Conservation (phyloP, 2,797 vertebrate genomes). For the Falco novaeseelandiae region DNA sequence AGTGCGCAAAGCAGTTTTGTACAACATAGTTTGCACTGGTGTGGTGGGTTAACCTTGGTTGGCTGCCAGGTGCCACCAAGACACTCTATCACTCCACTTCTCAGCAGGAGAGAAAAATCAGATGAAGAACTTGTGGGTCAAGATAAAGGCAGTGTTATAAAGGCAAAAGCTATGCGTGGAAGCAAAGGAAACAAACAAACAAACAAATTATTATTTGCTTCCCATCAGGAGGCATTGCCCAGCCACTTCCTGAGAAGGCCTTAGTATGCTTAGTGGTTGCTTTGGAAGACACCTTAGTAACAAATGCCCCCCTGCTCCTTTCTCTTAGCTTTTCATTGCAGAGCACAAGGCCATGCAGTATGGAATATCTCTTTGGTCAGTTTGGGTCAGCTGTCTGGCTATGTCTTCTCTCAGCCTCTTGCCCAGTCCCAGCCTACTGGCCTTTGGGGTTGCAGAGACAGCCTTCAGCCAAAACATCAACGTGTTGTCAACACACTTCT, state of each 20-base stretch:
- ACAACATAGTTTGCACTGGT: background rate
- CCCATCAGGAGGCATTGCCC: background rate
- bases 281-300: background rate
- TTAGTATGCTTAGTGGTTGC: background rate
- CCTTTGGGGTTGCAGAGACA: background rate
- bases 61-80: background rate
- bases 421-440: background rate
- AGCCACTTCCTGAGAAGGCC: background rate
- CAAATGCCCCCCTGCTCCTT: background rate
- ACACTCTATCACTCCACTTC: fast-evolving
- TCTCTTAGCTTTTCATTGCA: too few species aligned
- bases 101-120: background rate
- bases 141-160: background rate
- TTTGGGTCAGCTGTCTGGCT: background rate
- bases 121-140: too few species aligned
- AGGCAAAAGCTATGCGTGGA: fast-evolving
- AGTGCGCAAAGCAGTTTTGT: background rate
- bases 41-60: background rate
- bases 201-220: background rate
- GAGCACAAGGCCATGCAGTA: too few species aligned
- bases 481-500: background rate
- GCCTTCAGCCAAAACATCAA: background rate
- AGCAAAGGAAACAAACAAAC: background rate
- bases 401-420: background rate
- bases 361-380: background rate